These are phyloP conservation scores for Stegastes partitus DNA, from an alignment of 2,113 vertebrate species.

Conservation along the genomic window DNA sequence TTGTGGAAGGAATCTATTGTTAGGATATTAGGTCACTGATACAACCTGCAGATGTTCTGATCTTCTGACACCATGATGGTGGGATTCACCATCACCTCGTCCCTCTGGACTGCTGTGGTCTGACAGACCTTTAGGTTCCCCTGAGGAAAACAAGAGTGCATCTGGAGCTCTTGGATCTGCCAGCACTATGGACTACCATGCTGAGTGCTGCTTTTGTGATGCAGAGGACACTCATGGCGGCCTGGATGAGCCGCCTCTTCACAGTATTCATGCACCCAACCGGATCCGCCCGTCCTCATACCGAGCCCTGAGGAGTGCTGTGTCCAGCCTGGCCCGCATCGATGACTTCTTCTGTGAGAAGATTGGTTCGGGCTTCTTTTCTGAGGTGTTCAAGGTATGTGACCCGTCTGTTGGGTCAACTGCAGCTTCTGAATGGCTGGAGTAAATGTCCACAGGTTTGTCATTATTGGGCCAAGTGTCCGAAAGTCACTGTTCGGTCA, in stretches of 20 bases:
- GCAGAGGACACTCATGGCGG: constrained; percentile 63
- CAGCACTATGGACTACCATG: constrained; percentile 78
- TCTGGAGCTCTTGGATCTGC: not conserved
- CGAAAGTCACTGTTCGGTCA: too few relatives aligned
- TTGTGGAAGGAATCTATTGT: not conserved
- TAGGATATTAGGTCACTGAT: not conserved
- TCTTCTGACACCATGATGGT: constrained; percentile 29
- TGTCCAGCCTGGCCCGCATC: constrained; percentile 93
- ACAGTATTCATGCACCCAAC: constrained; percentile 86
- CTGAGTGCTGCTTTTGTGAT: constrained; percentile 69
- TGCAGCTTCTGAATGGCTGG: too few relatives aligned
- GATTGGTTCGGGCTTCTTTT: constrained; percentile 97
- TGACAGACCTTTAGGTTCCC: constrained; percentile 30
- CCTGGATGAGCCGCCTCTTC: constrained; percentile 77
- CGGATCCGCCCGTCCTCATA: constrained; percentile 92
- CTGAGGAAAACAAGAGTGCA: constrained; percentile 3
- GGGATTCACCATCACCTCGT: not conserved
- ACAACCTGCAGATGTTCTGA: not conserved
- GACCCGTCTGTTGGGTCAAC: not conserved
- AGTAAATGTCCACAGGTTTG: too few relatives aligned
- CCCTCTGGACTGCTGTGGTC: constrained; percentile 39
- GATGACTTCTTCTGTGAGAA: constrained; percentile 98
- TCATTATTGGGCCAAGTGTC: too few relatives aligned
- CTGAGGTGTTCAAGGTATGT: constrained; percentile 95
- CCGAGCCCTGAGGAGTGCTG: constrained; percentile 93